Evolutionary conservation across 2,888 invertebrate genomes (phyloP), one percentile per base, ranked within the genome.

Genomic region (Conchocele bisecta): DNA sequence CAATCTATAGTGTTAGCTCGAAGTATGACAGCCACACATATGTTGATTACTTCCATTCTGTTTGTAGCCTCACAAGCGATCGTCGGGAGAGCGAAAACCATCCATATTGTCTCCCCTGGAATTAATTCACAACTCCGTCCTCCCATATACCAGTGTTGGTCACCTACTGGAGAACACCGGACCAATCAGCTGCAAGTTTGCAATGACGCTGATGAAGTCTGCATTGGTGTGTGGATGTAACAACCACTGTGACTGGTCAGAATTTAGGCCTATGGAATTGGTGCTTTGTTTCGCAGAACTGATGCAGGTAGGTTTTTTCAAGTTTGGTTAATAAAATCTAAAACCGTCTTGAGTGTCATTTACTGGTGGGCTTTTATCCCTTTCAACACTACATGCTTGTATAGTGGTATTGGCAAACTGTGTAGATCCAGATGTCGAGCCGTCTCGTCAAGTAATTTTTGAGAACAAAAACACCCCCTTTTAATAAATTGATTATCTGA

Each of bases 251-350:
- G 54, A 67, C 64, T 67, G 67, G 63, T 53, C 24, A 22, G 54
- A 58, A 17, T 44, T 67, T 53, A 67, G 67, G 54, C 67, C 61
- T 41, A 42, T 63, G 22, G 44, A 51, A 31, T 33, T 72, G 44
- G 37, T 72, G 22, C 53, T 54, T 7, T 54, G 22, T 13, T 50
- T 72, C n/a, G 67, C 59, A 26, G 53, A 58, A 24, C 33, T 72
- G n/a, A 37, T 63, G n/a, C 66, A 72, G 41, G 63, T 63, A 37
- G 63, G 72, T 59, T 33, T 63, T 17, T n/a, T n/a, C n/a, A n/a
- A n/a, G n/a, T n/a, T n/a, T n/a, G n/a, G n/a, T n/a, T n/a, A n/a
- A n/a, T n/a, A n/a, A n/a, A n/a, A n/a, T n/a, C n/a, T n/a, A n/a
- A n/a, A n/a, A n/a, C n/a, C n/a, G n/a, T n/a, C n/a, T n/a, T n/a